Evolutionary conservation across 2,888 invertebrate species (phyloP), one percentile per base, ranked within the genome.

Genomic region (Philonicus albiceps): DNA sequence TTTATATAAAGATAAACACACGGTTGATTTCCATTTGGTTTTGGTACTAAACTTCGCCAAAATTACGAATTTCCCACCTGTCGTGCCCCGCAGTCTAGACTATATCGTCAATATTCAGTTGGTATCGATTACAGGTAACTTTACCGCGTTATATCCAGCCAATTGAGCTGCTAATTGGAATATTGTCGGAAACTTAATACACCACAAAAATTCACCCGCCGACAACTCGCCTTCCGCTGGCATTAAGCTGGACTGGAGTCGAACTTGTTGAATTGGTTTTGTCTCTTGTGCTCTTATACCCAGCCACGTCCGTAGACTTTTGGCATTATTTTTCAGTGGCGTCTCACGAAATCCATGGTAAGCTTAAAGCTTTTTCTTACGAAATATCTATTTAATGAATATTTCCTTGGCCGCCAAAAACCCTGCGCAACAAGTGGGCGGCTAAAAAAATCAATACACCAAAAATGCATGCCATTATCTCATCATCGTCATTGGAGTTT

Each of bases 361-460:
- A 55, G 64, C 64, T 55, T 55, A 27, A 64, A 64, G 64, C 64
- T 64, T 64, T 27, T 13, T n/a, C n/a, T 22, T 8, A 2, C 64
- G 22, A 64, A 64, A 64, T 22, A 27, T 64, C 22, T 27, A 22
- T 43, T 11, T 11, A 11, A 7, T 27, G 27, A 22, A 64, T 11
- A 1, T 64, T 11, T 27, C 4, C 19, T 7, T 64, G 64, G 22
- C 64, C 64, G 64, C 64, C 64, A 64, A 64, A 64, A 64, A 64
- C 64, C 78, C 49, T 80, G 80, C 80, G 80, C 80, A 80, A 80
- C 80, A 80, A 80, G 80, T 80, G 80, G 80, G 80, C 31, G 80
- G 27, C 22, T n/a, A 76, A 7, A n/a, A 49, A 76, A 80, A 80
- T 80, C 80, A 80, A 80, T 80, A 86, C 53, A 49, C 34, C 7